Evolutionary conservation across 2,888 invertebrate genomes (phyloP), one percentile per base, ranked within the genome.

Genomic region (Callosobruchus maculatus): DNA sequence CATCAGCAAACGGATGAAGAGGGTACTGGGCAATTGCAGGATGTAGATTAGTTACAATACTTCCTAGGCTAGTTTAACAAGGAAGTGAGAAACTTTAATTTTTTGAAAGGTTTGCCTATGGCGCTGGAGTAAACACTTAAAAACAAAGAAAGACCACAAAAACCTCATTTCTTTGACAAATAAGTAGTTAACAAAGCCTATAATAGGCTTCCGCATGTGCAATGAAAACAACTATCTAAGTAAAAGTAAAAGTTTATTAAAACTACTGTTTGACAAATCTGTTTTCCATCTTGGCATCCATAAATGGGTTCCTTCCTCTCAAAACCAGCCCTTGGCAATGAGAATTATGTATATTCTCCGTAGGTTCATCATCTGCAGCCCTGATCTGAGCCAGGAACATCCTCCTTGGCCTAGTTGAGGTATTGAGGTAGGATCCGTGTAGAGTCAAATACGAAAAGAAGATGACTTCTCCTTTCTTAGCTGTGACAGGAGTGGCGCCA

Each of bases 351-450:
- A 30, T 20, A 70, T 21, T 26, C 0, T 70, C 70, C 3, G 21
- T 21, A 2, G 70, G 70, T 22, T 70, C 70, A 13, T 70, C 70
- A 70, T 70, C 70, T 0, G 70, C 70, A 20, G 70, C 70, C n/a
- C 30, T 22, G 20, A 70, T 26, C 22, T 70, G 70, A 70, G 30
- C 30, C 22, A 70, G 22, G 20, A 70, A 70, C 70, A 70, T 70
- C 21, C 70, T 21, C 70, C 70, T 70, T 7, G 70, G 22, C 18
- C 70, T 70, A 20, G 22, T 20, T 4, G 70, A 70, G 4, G 22
- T 4, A 22, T 49, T 49, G 9, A 49, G 13, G 18, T 49, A 49
- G 1, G 49, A 49, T 13, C 49, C 49, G 49, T 49, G 49, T 1
- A 49, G 49, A 0, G 49, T 49, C 49, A 49, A 18, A 18, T 49